phyloP scores from a whole-genome alignment of 2,888 invertebrate genomes.

The Amiota minor region DNA sequence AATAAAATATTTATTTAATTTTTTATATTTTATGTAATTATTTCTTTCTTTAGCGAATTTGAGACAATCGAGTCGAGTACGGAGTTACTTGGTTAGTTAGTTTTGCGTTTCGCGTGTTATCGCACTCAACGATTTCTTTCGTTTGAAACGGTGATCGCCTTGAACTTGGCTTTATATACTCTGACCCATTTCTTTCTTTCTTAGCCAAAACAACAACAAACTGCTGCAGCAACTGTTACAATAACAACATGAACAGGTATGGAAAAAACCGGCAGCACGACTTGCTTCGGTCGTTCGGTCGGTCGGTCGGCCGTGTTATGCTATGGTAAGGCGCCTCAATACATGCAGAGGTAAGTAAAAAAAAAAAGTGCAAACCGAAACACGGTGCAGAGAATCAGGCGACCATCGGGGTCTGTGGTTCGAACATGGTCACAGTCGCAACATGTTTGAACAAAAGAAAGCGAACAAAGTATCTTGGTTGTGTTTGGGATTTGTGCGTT shows the following conservation, averaged over 20 bases:
- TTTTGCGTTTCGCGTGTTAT: conserved; percentile 22
- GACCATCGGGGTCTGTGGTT: too few species aligned
- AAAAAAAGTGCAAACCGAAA: too few species aligned
- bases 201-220: too few species aligned
- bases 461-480: conserved; percentile 30
- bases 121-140: conserved; percentile 61
- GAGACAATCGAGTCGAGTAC: conserved; percentile 19
- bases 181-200: conserved; percentile 80
- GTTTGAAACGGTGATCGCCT: conserved; percentile 80
- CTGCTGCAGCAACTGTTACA: background rate
- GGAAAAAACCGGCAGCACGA: conserved; percentile 3
- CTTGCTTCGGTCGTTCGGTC: too few species aligned
- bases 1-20: conserved; percentile 2
- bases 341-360: too few species aligned
- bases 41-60: conserved; percentile 23
- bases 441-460: background rate
- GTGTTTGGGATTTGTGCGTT: background rate
- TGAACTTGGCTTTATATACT: conserved; percentile 88
- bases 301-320: too few species aligned
- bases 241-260: background rate
- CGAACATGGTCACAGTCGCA: too few species aligned
- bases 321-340: too few species aligned
- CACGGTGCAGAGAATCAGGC: too few species aligned
- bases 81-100: conserved; percentile 30
- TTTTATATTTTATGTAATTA: conserved; percentile 8